A percentile compares a stretch with the other conserved stretches of the same genome.
These are phyloP conservation scores for Leucophora obtusa DNA, from an alignment of 2,888 invertebrate genomes.

Conservation along the genomic window DNA sequence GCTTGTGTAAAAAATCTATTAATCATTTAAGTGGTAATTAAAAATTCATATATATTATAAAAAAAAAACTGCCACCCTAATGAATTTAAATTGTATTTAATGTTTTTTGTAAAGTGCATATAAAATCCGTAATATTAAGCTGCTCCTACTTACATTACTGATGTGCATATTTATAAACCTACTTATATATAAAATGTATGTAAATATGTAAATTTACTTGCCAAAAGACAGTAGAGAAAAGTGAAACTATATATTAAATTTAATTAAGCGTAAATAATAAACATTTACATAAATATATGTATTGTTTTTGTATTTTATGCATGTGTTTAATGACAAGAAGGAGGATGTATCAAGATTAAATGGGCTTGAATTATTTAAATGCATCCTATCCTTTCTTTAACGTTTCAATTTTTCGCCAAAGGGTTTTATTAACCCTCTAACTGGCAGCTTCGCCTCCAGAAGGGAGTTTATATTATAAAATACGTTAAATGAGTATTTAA, in stretches of 20 bases:
- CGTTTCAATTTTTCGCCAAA: too few species aligned
- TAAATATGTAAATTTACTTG: background rate
- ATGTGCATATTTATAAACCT: background rate
- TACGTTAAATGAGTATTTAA: too few species aligned
- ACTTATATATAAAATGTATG: background rate
- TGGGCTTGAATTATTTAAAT: background rate
- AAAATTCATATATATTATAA: too few species aligned
- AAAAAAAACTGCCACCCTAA: too few species aligned
- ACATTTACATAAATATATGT: background rate
- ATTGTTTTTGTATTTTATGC: constrained; percentile 1
- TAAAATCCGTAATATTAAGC: background rate
- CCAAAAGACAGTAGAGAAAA: constrained; percentile 20
- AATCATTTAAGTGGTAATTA: too few species aligned
- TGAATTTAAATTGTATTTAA: too few species aligned
- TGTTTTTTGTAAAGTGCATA: background rate
- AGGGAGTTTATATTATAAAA: too few species aligned
- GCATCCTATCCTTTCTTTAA: too few species aligned
- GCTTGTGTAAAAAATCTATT: too few species aligned
- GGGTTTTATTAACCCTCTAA: too few species aligned
- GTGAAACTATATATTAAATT: constrained; percentile 46
- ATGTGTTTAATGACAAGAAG: background rate
- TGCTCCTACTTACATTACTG: background rate
- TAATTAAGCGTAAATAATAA: constrained; percentile 42
- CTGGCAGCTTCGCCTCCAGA: too few species aligned
- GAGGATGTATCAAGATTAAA: background rate